Evolutionary conservation across 2,888 invertebrate genomes (phyloP).

Genomic region (Erpobdella octoculata): DNA sequence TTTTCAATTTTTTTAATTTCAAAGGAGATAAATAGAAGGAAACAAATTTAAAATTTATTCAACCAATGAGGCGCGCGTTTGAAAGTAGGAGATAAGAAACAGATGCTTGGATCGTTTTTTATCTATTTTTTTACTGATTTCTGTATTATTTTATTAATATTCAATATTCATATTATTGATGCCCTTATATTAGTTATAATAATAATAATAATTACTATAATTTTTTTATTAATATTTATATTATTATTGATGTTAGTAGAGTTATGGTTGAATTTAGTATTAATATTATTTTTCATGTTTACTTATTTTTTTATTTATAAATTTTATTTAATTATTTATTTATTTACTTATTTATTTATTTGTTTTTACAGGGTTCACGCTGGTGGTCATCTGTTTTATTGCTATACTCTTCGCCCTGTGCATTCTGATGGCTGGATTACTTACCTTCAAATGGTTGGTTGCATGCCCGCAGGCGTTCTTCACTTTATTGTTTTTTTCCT

Average conservation of each 20-base stretch:
- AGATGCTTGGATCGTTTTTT: no score
- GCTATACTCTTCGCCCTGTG: conserved; percentile 23
- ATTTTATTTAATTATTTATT: background rate
- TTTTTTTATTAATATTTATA: no score
- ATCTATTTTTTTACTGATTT: no score
- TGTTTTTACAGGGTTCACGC: conserved; percentile 6
- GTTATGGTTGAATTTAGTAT: no score
- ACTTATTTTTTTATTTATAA: no score
- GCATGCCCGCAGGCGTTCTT: background rate
- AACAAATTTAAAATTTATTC: background rate
- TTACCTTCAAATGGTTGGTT: conserved; percentile 20
- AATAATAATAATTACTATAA: no score
- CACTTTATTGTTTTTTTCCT: background rate
- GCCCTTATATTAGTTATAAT: no score
- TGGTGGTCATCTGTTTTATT: conserved; percentile 18
- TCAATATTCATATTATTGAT: no score
- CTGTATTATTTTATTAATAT: no score
- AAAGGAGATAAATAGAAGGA: background rate
- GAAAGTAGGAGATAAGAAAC: no score
- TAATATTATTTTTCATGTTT: no score
- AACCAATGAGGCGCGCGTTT: background rate
- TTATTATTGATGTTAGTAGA: no score
- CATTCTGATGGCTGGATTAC: conserved; percentile 18
- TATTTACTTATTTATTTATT: background rate
- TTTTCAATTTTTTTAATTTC: background rate